Base-by-base conservation (phyloP, 2,888 invertebrate genomes). In the Dascillus cervinus region DNA sequence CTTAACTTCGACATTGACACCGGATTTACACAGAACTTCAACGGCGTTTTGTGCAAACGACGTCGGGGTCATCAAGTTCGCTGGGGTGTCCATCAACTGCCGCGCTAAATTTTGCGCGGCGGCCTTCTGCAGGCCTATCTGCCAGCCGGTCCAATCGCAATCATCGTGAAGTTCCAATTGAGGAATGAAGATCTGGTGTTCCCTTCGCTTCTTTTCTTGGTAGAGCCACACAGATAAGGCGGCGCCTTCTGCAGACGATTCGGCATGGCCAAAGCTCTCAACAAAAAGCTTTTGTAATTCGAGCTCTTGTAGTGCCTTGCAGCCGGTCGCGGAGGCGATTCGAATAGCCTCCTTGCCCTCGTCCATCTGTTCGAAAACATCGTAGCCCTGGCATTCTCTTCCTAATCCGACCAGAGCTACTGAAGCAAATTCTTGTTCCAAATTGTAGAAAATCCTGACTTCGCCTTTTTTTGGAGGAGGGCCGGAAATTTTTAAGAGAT, bases 41-140 rank as follows among this genome's bases (percentile, higher is more conserved):
- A 74, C 72, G 1, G 79, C 77, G 43, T 76, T 72, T 61, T 83
- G 77, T 1, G 84, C 81, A 57, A 88, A 88, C 2, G 73, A 69
- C 1, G 81, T 82, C 1, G 89, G 89, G 2, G 85, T 87, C 57
- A 89, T 70, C 32, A 77, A 53, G 57, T 89, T 89, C 2, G 87
- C 77, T 1, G 89, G 87, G 53, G 81, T 77, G 61, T 89, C 88
- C 70, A 82, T 83, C 6, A 89, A 62, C 44, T 72, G 75, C 3
- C 87, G 66, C 0, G 85, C 79, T 33, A 87, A 65, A 62, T 89
- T 89, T 62, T 90, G 89, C 1, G 82, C 80, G 34, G 82, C 79
- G 0, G 83, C 87, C 53, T 84, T 77, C 32, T 77, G 65, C 13
- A 72, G 50, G 0, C 89, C 89, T 36, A 77, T 73, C 43, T 74